phyloP scores from a whole-genome alignment of 2,797 vertebrate species.

The Schizopygopsis malacanthus region DNA sequence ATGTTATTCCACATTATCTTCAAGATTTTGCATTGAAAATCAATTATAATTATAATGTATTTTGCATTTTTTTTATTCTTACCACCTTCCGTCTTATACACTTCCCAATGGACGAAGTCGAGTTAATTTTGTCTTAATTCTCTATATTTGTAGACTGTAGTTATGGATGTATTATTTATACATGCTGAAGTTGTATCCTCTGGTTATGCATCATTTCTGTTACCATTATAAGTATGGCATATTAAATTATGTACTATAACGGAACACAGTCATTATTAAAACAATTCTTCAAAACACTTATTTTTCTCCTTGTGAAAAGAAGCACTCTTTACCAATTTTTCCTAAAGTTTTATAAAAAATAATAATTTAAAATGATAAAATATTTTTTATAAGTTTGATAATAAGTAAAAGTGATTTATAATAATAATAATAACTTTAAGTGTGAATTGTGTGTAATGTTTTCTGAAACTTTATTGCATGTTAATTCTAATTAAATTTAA shows the following conservation, averaged over 20 bases:
- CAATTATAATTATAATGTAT: neutral
- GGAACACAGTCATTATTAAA: neutral
- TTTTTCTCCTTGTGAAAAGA: neutral
- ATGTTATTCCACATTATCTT: neutral
- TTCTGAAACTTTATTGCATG: neutral
- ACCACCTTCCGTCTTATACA: neutral
- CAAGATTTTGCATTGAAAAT: neutral
- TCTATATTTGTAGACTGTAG: neutral
- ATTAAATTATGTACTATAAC: neutral
- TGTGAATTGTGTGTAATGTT: neutral
- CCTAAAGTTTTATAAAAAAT: neutral
- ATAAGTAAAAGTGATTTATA: neutral
- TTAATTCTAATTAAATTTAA: neutral
- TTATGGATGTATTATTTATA: neutral
- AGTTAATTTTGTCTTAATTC: neutral
- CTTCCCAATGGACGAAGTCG: too few species aligned
- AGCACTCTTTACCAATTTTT: neutral
- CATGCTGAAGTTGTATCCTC: neutral
- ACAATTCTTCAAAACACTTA: neutral
- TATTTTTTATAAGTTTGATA: too few species aligned
- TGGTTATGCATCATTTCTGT: neutral
- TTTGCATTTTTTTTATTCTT: neutral
- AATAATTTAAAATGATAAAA: too few species aligned
- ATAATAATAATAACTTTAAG: neutral
- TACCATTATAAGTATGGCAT: neutral